These are phyloP conservation scores for Oophaga pumilio DNA, from an alignment of 2,113 vertebrate species.

Conservation along the genomic window DNA sequence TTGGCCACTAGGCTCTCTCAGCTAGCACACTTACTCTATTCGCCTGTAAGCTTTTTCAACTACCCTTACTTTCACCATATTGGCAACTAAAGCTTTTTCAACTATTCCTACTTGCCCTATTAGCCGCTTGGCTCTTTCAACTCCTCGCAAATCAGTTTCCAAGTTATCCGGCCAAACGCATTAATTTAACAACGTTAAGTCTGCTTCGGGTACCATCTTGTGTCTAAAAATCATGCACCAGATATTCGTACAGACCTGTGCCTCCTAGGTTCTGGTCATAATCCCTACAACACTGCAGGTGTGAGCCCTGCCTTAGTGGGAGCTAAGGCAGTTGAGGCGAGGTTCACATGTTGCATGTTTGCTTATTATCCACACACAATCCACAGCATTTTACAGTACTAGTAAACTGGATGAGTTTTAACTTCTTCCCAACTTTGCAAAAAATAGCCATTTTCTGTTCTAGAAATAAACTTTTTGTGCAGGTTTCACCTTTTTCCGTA, in stretches of 20 bases:
- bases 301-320: not conserved
- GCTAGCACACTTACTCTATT: not conserved
- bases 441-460: too few species aligned
- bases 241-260: not conserved
- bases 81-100: not conserved
- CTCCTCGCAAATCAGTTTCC: conserved; percentile 19
- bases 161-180: conserved; percentile 5
- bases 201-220: not conserved
- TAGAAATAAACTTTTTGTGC: too few species aligned
- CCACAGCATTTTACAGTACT: too few species aligned
- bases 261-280: not conserved
- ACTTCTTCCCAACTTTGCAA: too few species aligned
- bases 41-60: too few species aligned
- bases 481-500: too few species aligned
- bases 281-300: conserved; percentile 3
- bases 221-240: not conserved
- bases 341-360: too few species aligned
- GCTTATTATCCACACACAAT: too few species aligned
- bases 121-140: conserved; percentile 31
- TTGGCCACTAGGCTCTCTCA: conserved; percentile 34
- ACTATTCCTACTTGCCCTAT: not conserved
- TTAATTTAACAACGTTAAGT: not conserved
- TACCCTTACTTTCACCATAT: not conserved
- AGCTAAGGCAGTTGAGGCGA: not conserved
- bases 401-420: too few species aligned